phyloP scores from a whole-genome alignment of 2,113 vertebrate genomes.

The Mohoua ochrocephala region DNA sequence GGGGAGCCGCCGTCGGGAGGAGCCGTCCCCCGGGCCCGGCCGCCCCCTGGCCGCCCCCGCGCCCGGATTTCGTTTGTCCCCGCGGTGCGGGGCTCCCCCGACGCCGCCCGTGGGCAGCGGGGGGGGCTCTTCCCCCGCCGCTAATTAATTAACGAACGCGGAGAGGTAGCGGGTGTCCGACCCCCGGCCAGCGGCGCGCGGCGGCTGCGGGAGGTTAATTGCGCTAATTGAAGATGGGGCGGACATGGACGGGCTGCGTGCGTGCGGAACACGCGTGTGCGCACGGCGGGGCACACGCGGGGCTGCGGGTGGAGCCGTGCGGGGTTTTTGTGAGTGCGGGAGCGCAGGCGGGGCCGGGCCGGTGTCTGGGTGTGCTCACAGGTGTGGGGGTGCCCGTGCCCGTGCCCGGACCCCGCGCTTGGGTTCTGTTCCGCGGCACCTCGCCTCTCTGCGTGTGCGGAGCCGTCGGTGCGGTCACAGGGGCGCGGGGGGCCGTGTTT shows the following conservation, averaged over 20 bases:
- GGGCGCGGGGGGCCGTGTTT: not conserved
- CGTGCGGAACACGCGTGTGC: not conserved
- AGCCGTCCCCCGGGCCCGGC: rapidly evolving
- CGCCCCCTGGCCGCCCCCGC: rapidly evolving
- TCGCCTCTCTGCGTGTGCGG: rapidly evolving
- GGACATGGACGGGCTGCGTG: rapidly evolving
- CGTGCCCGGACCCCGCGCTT: rapidly evolving
- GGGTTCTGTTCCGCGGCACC: rapidly evolving
- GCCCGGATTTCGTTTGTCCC: not conserved
- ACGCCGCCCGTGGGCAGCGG: not conserved
- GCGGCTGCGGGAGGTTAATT: not conserved
- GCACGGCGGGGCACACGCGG: rapidly evolving
- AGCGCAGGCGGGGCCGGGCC: not conserved
- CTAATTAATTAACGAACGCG: not conserved
- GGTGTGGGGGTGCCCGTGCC: rapidly evolving
- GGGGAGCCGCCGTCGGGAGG: not conserved
- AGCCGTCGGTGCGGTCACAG: rapidly evolving
- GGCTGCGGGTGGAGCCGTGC: rapidly evolving
- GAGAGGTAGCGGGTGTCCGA: not conserved
- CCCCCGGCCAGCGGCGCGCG: not conserved
- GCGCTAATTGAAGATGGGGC: not conserved
- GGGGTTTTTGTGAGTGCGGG: not conserved
- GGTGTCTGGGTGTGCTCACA: rapidly evolving
- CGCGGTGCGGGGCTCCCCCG: not conserved
- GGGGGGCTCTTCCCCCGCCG: not conserved